Conservation (phyloP, 2,113 vertebrate genomes). For the Vidua chalybeata region DNA sequence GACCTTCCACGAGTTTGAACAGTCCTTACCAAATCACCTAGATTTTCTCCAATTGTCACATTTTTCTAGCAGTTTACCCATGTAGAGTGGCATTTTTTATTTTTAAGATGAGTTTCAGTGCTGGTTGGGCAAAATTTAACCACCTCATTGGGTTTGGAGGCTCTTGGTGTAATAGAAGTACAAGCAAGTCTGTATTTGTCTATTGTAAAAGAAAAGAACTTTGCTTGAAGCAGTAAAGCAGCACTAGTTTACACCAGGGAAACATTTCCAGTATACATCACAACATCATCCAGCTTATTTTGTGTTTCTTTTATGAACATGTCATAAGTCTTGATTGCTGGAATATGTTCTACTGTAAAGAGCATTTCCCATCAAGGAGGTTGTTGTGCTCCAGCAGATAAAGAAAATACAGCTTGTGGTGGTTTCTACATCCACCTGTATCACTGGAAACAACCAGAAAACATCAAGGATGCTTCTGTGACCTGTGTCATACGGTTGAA, state of each 20-base stretch:
- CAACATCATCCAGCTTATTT: background rate
- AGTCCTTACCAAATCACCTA: background rate
- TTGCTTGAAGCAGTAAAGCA: background rate
- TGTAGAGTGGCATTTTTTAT: background rate
- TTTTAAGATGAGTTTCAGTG: background rate
- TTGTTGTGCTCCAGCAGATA: background rate
- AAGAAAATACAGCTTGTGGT: background rate
- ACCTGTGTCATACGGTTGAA: background rate
- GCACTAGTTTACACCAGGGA: background rate
- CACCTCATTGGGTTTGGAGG: fast-evolving
- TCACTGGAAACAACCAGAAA: background rate
- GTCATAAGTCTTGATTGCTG: background rate
- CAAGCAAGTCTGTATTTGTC: background rate
- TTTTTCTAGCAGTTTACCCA: background rate
- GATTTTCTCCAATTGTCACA: background rate
- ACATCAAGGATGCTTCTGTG: background rate
- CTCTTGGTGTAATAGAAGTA: background rate
- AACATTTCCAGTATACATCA: background rate
- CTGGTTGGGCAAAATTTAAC: background rate
- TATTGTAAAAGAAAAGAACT: background rate
- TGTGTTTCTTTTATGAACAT: background rate
- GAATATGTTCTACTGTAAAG: background rate
- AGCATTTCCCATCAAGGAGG: background rate
- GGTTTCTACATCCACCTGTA: background rate
- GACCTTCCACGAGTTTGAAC: background rate